Conservation (phyloP, 1,140 invertebrate species). For the Rhagoletis pomonella region DNA sequence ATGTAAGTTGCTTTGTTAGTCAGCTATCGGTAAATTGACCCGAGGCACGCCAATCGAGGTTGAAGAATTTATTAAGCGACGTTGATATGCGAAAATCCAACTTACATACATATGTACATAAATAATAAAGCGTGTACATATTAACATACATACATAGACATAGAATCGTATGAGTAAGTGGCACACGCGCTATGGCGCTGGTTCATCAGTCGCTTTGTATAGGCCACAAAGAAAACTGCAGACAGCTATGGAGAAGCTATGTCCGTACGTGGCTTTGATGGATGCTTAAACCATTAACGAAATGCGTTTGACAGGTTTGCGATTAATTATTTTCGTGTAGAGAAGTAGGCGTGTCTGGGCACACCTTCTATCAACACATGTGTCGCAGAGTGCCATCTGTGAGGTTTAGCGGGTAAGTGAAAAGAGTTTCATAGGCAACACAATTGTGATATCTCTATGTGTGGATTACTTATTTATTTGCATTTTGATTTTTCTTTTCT, state of each 20-base stretch:
- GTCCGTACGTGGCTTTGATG: background rate
- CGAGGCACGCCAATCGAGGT: slow-evolving; percentile 27
- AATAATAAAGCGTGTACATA: background rate
- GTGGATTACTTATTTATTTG: background rate
- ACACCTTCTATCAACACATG: slow-evolving; percentile 47
- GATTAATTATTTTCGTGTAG: slow-evolving; percentile 50
- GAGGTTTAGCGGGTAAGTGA: background rate
- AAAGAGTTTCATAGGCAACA: background rate
- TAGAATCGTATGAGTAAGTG: background rate
- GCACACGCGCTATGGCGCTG: slow-evolving; percentile 8
- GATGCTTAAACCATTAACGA: slow-evolving; percentile 31
- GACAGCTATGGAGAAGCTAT: background rate
- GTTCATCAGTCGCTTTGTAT: background rate
- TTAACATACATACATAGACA: background rate
- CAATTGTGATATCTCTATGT: background rate
- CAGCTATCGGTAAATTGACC: slow-evolving; percentile 47
- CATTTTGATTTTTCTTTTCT: background rate
- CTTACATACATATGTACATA: background rate
- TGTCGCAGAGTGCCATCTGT: background rate
- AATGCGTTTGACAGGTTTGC: slow-evolving; percentile 50
- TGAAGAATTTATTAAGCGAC: slow-evolving; percentile 46
- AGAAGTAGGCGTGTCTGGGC: background rate
- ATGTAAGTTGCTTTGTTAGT: slow-evolving; percentile 9
- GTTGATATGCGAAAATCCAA: slow-evolving; percentile 44
- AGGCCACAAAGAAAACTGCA: background rate